Conservation (phyloP, 1,140 invertebrate species). For the Danaus plexippus region DNA sequence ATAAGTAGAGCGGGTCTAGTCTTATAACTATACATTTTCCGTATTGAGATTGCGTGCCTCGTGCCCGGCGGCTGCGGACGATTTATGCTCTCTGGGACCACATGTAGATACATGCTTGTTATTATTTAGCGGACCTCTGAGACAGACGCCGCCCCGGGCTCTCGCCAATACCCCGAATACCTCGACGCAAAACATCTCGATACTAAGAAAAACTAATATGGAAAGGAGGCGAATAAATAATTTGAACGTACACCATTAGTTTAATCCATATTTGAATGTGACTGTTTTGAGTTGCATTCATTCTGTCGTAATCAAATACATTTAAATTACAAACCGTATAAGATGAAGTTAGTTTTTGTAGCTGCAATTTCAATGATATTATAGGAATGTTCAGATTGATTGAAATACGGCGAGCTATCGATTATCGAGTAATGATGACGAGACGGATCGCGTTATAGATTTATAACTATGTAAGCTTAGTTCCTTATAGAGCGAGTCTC, state of each 20-base stretch:
- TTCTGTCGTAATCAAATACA: conserved; percentile 48
- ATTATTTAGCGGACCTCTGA: conserved; percentile 57
- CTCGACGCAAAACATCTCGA: conserved; percentile 3
- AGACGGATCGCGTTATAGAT: conserved; percentile 33
- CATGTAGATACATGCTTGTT: conserved; percentile 44
- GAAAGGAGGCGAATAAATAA: conserved; percentile 24
- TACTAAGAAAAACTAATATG: conserved; percentile 11
- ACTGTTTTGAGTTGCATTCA: conserved; percentile 30
- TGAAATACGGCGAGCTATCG: conserved; percentile 9
- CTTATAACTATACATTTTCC: conserved; percentile 51
- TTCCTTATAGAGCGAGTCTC: conserved; percentile 32
- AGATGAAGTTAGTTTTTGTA: conserved; percentile 38
- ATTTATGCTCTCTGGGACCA: conserved; percentile 59
- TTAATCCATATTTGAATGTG: conserved; percentile 26
- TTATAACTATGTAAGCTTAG: conserved; percentile 30
- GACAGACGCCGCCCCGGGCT: conserved; percentile 44
- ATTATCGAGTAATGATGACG: conserved; percentile 29
- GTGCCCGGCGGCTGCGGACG: conserved; percentile 57
- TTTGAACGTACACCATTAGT: conserved; percentile 12
- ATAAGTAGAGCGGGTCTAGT: too few species aligned
- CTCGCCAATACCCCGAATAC: conserved; percentile 14
- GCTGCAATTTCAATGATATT: conserved; percentile 51
- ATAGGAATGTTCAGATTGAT: conserved; percentile 40
- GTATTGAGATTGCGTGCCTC: conserved; percentile 66
- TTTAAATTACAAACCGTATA: conserved; percentile 47